phyloP scores from a whole-genome alignment of 2,797 vertebrate genomes.

The Pterois miles region DNA sequence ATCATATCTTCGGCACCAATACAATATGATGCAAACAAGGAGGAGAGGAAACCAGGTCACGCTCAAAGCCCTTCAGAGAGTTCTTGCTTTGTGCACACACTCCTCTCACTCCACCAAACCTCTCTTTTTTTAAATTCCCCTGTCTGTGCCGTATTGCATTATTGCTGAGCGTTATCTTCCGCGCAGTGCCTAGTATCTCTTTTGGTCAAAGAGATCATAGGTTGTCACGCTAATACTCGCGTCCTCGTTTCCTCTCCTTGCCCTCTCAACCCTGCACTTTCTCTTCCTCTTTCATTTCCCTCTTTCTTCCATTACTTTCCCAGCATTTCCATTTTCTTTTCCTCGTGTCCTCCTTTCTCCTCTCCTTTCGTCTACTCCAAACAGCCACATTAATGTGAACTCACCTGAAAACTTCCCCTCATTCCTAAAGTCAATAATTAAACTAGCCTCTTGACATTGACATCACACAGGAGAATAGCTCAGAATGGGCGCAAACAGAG shows the following conservation, averaged over 20 bases:
- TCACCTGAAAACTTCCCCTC: conserved; percentile 22
- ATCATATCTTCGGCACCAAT: conserved; percentile 65
- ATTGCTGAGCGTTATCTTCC: conserved; percentile 38
- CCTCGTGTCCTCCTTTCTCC: background rate
- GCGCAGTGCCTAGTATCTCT: background rate
- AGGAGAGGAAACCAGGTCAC: conserved; percentile 75
- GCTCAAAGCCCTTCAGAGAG: conserved; percentile 58
- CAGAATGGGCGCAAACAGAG: background rate
- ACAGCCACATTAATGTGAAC: conserved; percentile 13
- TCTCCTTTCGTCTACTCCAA: background rate
- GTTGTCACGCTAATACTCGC: conserved; percentile 31
- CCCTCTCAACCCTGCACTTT: conserved; percentile 16
- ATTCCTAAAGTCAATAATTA: conserved; percentile 29
- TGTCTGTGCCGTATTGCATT: conserved; percentile 48
- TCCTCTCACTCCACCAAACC: conserved; percentile 45
- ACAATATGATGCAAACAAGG: conserved; percentile 67
- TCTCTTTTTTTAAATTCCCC: conserved; percentile 25
- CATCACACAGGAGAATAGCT: conserved; percentile 12
- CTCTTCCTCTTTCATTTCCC: background rate
- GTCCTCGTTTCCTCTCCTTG: conserved; percentile 16
- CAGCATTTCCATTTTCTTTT: background rate
- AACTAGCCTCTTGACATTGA: conserved; percentile 16
- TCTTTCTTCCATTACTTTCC: background rate
- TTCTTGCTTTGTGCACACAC: conserved; percentile 53
- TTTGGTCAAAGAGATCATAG: conserved; percentile 25